Percentiles rank a stretch among this genome's conserved stretches.
Conservation (phyloP, 2,888 invertebrate genomes). For the Yponomeuta sedellus region DNA sequence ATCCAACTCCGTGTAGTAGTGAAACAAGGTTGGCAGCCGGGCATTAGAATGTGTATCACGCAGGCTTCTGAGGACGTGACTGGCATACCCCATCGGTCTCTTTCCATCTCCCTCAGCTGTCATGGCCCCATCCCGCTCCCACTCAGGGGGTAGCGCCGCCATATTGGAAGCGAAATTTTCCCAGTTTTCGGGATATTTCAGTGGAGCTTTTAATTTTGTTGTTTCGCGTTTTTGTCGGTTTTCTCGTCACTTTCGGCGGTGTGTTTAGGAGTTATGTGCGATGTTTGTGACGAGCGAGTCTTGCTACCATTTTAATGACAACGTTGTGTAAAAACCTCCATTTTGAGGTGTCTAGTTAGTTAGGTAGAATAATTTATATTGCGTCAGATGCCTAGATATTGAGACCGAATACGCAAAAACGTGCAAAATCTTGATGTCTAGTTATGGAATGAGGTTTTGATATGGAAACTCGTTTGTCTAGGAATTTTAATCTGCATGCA, state of each 20-base stretch:
- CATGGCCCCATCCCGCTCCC: slow-evolving; percentile 45
- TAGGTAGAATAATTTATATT: too few relatives aligned
- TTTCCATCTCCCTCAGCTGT: slow-evolving; percentile 51
- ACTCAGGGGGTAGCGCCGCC: slow-evolving; percentile 66
- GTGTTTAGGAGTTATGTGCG: not conserved
- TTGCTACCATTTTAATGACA: too few relatives aligned
- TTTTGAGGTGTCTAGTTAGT: too few relatives aligned
- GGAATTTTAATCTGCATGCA: slow-evolving; percentile 18
- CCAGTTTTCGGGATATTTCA: slow-evolving; percentile 69
- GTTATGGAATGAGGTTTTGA: slow-evolving; percentile 9
- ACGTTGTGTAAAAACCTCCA: too few relatives aligned
- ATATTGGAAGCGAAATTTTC: slow-evolving; percentile 68
- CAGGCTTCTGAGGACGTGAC: slow-evolving; percentile 73
- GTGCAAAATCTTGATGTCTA: not conserved
- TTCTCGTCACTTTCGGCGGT: not conserved
- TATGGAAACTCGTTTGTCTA: slow-evolving; percentile 1
- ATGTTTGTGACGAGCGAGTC: not conserved
- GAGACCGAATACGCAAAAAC: too few relatives aligned
- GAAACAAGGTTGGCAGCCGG: slow-evolving; percentile 54
- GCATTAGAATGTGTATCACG: slow-evolving; percentile 72
- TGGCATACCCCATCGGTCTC: slow-evolving; percentile 70
- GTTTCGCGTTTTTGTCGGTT: slow-evolving; percentile 31
- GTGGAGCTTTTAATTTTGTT: slow-evolving; percentile 65
- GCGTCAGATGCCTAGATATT: too few relatives aligned
- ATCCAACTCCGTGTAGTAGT: slow-evolving; percentile 48